A percentile compares a stretch with the other conserved stretches of the same genome.
Evolutionary conservation across 2,888 invertebrate species (phyloP).

Genomic region (Cyrtodaria siliqua): DNA sequence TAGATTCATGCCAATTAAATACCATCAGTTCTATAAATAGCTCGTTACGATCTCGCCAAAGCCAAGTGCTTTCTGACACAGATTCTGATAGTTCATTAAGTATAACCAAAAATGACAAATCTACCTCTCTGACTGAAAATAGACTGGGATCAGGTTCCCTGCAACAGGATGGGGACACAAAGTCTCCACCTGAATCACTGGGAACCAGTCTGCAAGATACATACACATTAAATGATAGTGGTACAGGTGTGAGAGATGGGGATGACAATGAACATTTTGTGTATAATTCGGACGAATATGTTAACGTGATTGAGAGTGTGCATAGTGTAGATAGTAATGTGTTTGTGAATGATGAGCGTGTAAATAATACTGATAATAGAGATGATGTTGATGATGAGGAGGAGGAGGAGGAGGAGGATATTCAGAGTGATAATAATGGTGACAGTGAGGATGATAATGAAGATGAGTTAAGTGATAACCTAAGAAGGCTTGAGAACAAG

Average conservation of each 20-base stretch:
- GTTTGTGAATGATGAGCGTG: neutral
- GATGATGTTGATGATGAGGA: constrained; percentile 22
- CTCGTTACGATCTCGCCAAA: neutral
- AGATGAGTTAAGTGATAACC: constrained; percentile 28
- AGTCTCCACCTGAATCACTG: constrained; percentile 6
- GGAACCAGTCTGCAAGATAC: constrained; percentile 33
- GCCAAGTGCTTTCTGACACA: constrained; percentile 22
- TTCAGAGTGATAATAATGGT: constrained; percentile 7
- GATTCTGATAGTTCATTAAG: constrained; percentile 27
- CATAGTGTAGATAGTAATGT: neutral
- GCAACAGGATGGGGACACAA: constrained; percentile 12
- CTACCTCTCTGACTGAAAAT: constrained; percentile 45
- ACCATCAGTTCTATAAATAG: neutral
- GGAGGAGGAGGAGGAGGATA: constrained; percentile 17
- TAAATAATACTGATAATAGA: neutral
- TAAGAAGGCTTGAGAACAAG: constrained; percentile 28
- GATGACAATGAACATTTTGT: constrained; percentile 88
- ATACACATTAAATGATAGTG: constrained; percentile 22
- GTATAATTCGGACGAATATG: constrained; percentile 25
- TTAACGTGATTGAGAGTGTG: constrained; percentile 3
- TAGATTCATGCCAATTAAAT: neutral
- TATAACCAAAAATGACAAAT: constrained; percentile 28
- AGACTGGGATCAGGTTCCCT: constrained; percentile 23
- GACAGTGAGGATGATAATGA: constrained; percentile 33
- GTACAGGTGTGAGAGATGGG: constrained; percentile 6